Evolutionary conservation across 2,888 invertebrate species (phyloP), one percentile per base, ranked within the genome.

Genomic region (Pomacea canaliculata): DNA sequence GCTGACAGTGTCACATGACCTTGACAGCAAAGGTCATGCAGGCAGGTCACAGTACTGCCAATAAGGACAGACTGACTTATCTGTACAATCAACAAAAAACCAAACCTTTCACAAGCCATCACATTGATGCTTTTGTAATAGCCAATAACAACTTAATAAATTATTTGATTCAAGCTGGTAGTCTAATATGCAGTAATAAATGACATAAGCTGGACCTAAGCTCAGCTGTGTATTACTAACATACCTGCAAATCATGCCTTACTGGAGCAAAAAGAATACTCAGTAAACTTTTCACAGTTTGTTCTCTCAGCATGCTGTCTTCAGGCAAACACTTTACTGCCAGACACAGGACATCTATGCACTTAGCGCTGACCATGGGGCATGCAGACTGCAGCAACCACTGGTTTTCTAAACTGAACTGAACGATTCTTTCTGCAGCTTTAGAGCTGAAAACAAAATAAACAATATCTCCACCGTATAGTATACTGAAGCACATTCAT

Each of bases 301-400:
- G 16, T 37, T 23, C 10, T 46, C 23, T 71, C 67, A 68, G 48
- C 46, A 46, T 9, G 13, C 48, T 27, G 16, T 13, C 48, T 23
- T 49, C 13, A 1, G 65, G 60, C 59, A 76, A 48, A 27, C 8
- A n/a, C 23, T 37, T 19, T 4, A 63, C 65, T 37, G 71, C 60
- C 48, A 37, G 12, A 9, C 27, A 46, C 27, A 78, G 46, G 37
- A 78, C 60, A 48, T 76, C 65, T 23, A 76, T 46, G 49, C 76
- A 76, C 69, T 78, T 78, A 37, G 76, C 73, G 19, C 69, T 37
- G 27, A 78, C n/a, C 23, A 78, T 69, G 0, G 72, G 70, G 23
- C 76, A 75, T 56, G n/a, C 12, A 7, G 66, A 23, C 19, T 70
- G 68, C 46, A 76, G 23, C 63, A 78, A 19, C 76, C 76, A 67